A percentile compares a stretch with the other conserved stretches of the same genome.
phyloP scores from a whole-genome alignment of 2,797 vertebrate species.

The Eutrigla gurnardus region DNA sequence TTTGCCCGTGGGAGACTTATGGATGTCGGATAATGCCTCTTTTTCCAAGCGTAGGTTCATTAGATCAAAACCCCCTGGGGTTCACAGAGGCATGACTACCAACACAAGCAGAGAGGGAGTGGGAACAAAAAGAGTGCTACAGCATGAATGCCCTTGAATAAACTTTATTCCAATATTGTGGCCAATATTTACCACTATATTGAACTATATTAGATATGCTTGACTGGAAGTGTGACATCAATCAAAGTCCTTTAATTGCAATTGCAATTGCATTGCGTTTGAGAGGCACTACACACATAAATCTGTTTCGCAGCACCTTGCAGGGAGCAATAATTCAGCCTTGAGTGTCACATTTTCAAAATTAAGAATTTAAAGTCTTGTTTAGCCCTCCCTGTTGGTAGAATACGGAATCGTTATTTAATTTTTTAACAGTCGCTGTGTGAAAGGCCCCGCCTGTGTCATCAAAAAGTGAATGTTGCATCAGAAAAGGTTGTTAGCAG shows the following conservation, averaged over 20 bases:
- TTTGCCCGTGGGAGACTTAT: background rate
- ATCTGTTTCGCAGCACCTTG: background rate
- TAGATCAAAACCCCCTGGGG: background rate
- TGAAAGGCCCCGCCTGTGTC: background rate
- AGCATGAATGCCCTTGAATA: background rate
- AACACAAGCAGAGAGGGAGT: constrained; percentile 6
- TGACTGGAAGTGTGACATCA: background rate
- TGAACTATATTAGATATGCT: background rate
- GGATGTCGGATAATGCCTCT: background rate
- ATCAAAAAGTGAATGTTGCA: background rate
- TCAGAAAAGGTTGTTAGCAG: background rate
- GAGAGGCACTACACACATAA: background rate
- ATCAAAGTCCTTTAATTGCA: background rate
- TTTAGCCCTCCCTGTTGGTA: background rate
- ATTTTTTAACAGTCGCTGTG: too few relatives aligned
- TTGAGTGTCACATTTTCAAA: background rate
- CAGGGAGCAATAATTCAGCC: background rate
- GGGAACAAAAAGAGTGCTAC: background rate
- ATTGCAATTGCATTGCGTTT: background rate
- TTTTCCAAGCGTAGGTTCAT: background rate
- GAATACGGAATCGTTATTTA: too few relatives aligned
- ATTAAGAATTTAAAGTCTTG: background rate
- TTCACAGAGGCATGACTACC: constrained; percentile 9
- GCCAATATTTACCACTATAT: background rate
- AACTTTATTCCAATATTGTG: background rate